A percentile compares a stretch with the other conserved stretches of the same genome.
Conservation (phyloP, 2,113 vertebrate genomes). For the Oceanites oceanicus region DNA sequence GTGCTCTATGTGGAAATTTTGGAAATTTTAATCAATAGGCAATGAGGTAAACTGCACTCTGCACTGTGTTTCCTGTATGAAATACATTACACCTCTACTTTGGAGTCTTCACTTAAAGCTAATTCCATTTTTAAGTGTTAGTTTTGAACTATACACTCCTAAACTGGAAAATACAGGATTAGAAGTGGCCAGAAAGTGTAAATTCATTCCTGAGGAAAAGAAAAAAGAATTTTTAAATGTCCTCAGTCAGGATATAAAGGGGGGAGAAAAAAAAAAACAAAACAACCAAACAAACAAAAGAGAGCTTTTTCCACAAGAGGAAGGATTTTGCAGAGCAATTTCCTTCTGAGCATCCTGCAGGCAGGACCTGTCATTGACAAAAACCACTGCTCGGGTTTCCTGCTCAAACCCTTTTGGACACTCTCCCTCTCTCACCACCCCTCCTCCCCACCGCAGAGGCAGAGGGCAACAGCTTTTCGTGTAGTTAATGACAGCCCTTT, state of each 20-base stretch:
- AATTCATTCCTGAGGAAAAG: neutral
- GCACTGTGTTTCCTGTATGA: neutral
- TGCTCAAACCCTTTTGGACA: neutral
- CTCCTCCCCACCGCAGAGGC: neutral
- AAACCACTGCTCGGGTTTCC: neutral
- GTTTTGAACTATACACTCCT: neutral
- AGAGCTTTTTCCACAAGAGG: neutral
- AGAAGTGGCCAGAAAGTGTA: neutral
- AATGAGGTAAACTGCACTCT: neutral
- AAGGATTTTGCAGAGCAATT: neutral
- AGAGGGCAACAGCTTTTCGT: neutral
- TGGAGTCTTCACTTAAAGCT: neutral
- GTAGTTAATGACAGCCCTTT: neutral
- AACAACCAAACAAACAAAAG: accelerated
- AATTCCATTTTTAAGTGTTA: neutral
- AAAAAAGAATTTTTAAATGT: neutral
- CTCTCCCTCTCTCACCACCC: neutral
- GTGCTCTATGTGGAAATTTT: neutral
- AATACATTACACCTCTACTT: neutral
- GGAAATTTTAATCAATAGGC: neutral
- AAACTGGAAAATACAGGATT: neutral
- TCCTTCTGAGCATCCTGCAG: neutral
- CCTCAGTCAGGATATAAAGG: neutral
- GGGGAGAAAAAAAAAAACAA: neutral
- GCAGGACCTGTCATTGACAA: neutral